These are phyloP conservation scores for Acrobasis repandana DNA, from an alignment of 2,888 invertebrate species.

Conservation along the genomic window DNA sequence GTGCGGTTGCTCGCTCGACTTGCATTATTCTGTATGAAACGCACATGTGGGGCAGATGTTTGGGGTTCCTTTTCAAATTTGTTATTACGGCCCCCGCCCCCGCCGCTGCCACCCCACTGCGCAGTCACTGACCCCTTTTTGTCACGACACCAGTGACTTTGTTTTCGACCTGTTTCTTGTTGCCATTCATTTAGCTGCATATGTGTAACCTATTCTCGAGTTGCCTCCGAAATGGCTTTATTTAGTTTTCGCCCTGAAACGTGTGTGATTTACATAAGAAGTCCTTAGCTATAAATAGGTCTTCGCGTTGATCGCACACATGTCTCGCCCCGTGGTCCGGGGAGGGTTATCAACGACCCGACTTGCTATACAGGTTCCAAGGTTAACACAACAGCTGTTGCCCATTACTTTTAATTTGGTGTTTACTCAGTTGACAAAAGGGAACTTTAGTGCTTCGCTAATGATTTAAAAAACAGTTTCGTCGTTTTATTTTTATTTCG, in stretches of 20 bases:
- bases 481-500: background rate
- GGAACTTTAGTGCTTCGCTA: background rate
- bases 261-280: constrained; percentile 35
- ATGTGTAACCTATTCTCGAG: constrained; percentile 10
- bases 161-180: constrained; percentile 66
- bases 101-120: constrained; percentile 58
- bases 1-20: constrained; percentile 70
- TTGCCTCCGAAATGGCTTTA: constrained; percentile 5
- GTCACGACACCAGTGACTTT: constrained; percentile 57
- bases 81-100: constrained; percentile 65
- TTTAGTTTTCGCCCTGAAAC: constrained; percentile 13
- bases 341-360: constrained; percentile 55
- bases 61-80: constrained; percentile 76
- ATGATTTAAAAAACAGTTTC: background rate
- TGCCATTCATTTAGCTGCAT: constrained; percentile 20
- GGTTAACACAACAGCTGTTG: constrained; percentile 56
- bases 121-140: constrained; percentile 78
- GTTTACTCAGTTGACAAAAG: constrained; percentile 17
- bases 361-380: constrained; percentile 58
- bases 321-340: constrained; percentile 54
- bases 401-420: constrained; percentile 30
- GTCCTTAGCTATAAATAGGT: constrained; percentile 52
- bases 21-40: constrained; percentile 74
- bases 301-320: constrained; percentile 70
- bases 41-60: constrained; percentile 81